Percentiles rank a stretch among this genome's conserved stretches.
These are phyloP conservation scores for Cerceris ruficornis DNA, from an alignment of 2,888 invertebrate species.

Conservation along the genomic window DNA sequence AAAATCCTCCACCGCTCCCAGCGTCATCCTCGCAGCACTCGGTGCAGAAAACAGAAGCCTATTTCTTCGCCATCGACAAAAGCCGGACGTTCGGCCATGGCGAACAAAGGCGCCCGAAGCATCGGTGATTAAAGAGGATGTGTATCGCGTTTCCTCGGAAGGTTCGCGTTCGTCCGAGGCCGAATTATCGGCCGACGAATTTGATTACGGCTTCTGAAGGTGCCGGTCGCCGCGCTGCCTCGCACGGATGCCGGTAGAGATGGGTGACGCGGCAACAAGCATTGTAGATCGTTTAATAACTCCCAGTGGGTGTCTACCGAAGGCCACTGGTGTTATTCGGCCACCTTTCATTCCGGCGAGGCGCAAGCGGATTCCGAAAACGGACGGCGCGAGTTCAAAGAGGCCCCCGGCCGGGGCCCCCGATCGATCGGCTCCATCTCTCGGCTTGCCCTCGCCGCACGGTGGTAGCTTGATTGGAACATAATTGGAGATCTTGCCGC, in stretches of 20 bases:
- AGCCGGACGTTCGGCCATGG: slow-evolving; percentile 4
- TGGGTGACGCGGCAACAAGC: slow-evolving; percentile 76
- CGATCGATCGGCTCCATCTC: slow-evolving; percentile 35
- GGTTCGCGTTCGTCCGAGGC: slow-evolving; percentile 42
- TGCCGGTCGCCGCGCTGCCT: slow-evolving; percentile 59
- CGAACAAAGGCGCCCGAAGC: not conserved
- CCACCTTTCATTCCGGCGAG: slow-evolving; percentile 56
- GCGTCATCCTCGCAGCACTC: slow-evolving; percentile 9
- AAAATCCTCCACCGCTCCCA: slow-evolving; percentile 23
- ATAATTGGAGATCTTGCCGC: slow-evolving; percentile 25
- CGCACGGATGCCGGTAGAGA: slow-evolving; percentile 65
- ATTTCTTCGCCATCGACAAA: slow-evolving; percentile 43
- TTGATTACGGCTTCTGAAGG: slow-evolving; percentile 77
- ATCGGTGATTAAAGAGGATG: not conserved
- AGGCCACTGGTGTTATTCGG: slow-evolving; percentile 74
- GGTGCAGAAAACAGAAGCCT: slow-evolving; percentile 52
- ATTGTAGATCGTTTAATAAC: slow-evolving; percentile 78
- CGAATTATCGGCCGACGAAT: slow-evolving; percentile 71
- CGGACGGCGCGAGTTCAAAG: slow-evolving; percentile 52
- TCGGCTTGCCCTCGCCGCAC: not conserved
- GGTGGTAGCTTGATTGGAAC: slow-evolving; percentile 36
- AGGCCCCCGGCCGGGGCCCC: slow-evolving; percentile 14
- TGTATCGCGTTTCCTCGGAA: slow-evolving; percentile 39
- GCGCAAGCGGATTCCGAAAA: slow-evolving; percentile 50
- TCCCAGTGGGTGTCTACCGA: slow-evolving; percentile 74